phyloP scores from a whole-genome alignment of 2,888 invertebrate species.

The Caenorhabditis sp. region DNA sequence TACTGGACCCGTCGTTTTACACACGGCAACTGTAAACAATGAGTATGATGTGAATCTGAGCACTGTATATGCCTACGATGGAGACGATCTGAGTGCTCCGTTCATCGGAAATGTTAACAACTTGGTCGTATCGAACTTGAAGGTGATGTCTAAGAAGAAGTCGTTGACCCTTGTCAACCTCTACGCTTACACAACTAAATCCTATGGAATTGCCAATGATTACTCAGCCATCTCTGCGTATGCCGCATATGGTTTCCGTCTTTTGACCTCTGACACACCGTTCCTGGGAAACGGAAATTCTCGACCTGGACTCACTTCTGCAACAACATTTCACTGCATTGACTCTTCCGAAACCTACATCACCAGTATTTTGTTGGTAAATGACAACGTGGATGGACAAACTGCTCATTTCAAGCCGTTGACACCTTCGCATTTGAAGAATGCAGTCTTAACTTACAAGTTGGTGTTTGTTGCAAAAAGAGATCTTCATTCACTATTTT shows the following conservation, averaged over 20 bases:
- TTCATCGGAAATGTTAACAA: constrained; percentile 22
- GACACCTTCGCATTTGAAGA: constrained; percentile 13
- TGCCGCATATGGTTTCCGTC: not conserved
- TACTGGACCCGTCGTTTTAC: constrained; percentile 11
- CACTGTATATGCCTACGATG: constrained; percentile 32
- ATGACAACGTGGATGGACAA: constrained; percentile 10
- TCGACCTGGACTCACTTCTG: not conserved
- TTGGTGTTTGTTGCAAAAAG: not conserved
- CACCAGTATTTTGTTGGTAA: not conserved
- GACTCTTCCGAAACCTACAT: constrained; percentile 16
- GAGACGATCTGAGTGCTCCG: constrained; percentile 18
- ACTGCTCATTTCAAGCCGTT: constrained; percentile 12
- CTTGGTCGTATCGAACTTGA: not conserved
- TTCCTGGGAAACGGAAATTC: not conserved
- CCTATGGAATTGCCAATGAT: constrained; percentile 35
- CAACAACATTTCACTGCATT: constrained; percentile 15
- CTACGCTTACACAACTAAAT: constrained; percentile 16
- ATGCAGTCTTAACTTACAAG: constrained; percentile 16
- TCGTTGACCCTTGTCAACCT: constrained; percentile 32
- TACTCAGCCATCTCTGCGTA: constrained; percentile 12
- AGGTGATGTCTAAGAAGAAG: constrained; percentile 5
- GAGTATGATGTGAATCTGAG: constrained; percentile 4
- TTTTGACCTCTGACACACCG: not conserved
- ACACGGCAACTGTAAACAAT: constrained; percentile 12
- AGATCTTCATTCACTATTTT: not conserved